A percentile compares a stretch with the other conserved stretches of the same genome.
Evolutionary conservation across 2,888 invertebrate species (phyloP).

Genomic region (Patella caerulea): DNA sequence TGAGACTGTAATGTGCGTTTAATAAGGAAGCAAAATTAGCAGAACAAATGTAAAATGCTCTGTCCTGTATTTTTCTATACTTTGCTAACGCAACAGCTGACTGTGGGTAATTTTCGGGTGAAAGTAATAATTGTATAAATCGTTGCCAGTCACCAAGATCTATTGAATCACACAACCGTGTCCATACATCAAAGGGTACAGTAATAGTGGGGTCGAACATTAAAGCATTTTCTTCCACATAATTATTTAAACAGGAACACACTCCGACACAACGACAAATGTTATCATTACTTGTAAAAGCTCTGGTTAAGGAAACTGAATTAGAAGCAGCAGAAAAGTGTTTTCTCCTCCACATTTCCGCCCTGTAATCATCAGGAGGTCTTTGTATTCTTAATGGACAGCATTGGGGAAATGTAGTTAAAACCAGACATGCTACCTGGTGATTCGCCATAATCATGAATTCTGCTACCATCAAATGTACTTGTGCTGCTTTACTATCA

Average conservation of each 20-base stretch:
- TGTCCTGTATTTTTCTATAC: constrained; percentile 49
- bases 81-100: constrained; percentile 51
- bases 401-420: constrained; percentile 44
- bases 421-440: constrained; percentile 54
- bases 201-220: constrained; percentile 32
- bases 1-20: constrained; percentile 52
- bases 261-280: constrained; percentile 50
- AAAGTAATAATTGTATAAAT: constrained; percentile 51
- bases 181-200: constrained; percentile 45
- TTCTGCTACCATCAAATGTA: constrained; percentile 62
- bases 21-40: constrained; percentile 25
- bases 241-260: constrained; percentile 51
- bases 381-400: constrained; percentile 57
- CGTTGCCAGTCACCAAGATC: constrained; percentile 40
- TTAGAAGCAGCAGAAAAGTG: constrained; percentile 59
- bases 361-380: constrained; percentile 41
- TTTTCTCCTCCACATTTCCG: constrained; percentile 52
- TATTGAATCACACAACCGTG: constrained; percentile 42
- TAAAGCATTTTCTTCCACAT: constrained; percentile 38
- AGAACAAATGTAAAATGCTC: constrained; percentile 50
- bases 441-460: constrained; percentile 58
- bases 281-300: constrained; percentile 29
- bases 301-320: constrained; percentile 52
- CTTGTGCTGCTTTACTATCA: constrained; percentile 43
- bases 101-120: constrained; percentile 59